Base-by-base conservation (phyloP, 2,888 invertebrate genomes). In the Omphaloscelis lunosa region DNA sequence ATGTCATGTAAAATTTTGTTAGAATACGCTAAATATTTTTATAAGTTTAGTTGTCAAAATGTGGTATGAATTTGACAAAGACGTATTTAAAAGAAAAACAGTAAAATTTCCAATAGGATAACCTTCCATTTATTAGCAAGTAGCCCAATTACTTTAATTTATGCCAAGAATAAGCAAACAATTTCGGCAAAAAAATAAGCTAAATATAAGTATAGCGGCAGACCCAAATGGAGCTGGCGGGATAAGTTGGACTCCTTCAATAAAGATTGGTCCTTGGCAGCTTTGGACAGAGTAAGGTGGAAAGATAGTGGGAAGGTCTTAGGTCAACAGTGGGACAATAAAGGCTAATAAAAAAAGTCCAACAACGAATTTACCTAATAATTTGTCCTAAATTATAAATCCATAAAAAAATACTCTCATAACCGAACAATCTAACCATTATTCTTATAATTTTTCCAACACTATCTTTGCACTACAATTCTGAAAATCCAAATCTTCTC, bases 401-500 rank as follows among this genome's bases (percentile, higher is more conserved):
- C 27, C 29, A 12, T 71, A 29, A 75, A 53, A 17, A 61, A 41
- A 20, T 5, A 17, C 23, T 69, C 7, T 12, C 23, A n/a, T 8
- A 63, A 27, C 7, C 5, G 17, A 77, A 66, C 9, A 58, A 51
- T 78, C 23, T 66, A 17, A 39, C 15, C 20, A 73, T 72, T 51
- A 65, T 41, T 20, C 20, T 15, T 15, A 65, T 29, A n/a, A 58
- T 48, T 58, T 79, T 82, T 71, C 58, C n/a, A 62, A 34, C 56
- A 73, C 27, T 27, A 75, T 62, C 51, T 61, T 61, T 11, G 27
- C 15, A 62, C 34, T 58, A 69, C 15, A 53, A 17, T 51, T 70
- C 56, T 27, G 29, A 76, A 61, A 84, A 76, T 77, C 58, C 72
- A 67, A 75, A 56, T 62, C 4, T 83, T 45, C 53, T 61, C 59